phyloP scores from a whole-genome alignment of 1,140 invertebrate species.

The Drosophila kanapiae region DNA sequence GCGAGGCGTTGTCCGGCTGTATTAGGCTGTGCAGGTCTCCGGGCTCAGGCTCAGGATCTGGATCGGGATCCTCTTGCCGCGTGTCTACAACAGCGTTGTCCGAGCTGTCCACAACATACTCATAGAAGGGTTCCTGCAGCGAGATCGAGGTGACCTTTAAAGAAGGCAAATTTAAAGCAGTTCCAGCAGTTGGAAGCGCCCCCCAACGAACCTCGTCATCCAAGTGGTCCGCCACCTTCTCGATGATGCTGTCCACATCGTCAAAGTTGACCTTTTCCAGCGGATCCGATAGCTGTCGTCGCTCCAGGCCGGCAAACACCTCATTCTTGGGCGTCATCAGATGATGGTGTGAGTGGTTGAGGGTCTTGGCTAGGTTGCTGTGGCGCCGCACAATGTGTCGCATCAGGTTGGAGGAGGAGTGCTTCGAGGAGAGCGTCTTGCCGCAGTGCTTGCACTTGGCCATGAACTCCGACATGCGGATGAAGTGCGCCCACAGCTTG shows the following conservation, averaged over 20 bases:
- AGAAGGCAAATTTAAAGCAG: slow-evolving; percentile 1
- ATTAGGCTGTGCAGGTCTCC: slow-evolving; percentile 44
- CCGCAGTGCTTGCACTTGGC: slow-evolving; percentile 75
- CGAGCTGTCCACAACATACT: slow-evolving; percentile 70
- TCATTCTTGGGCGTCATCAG: slow-evolving; percentile 65
- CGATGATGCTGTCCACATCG: slow-evolving; percentile 74
- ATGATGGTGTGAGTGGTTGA: slow-evolving; percentile 66
- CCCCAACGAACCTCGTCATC: slow-evolving; percentile 60
- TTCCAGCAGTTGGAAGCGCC: not conserved
- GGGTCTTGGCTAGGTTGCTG: slow-evolving; percentile 66
- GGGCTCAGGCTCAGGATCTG: slow-evolving; percentile 31
- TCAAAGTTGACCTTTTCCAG: slow-evolving; percentile 73
- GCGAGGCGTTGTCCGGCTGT: slow-evolving; percentile 37
- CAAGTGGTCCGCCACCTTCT: slow-evolving; percentile 69
- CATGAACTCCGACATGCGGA: slow-evolving; percentile 72
- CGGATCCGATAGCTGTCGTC: slow-evolving; percentile 57
- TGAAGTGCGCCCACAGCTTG: slow-evolving; percentile 75
- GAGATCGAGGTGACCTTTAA: slow-evolving; percentile 51
- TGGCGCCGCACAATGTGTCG: slow-evolving; percentile 71
- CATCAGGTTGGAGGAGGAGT: slow-evolving; percentile 75
- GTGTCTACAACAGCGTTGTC: slow-evolving; percentile 48
- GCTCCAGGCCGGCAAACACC: slow-evolving; percentile 17
- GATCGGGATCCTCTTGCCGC: slow-evolving; percentile 31
- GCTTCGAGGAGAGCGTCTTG: slow-evolving; percentile 73
- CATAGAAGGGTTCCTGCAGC: slow-evolving; percentile 70